Conservation (phyloP, 1,140 invertebrate species). For the Danaus plexippus region DNA sequence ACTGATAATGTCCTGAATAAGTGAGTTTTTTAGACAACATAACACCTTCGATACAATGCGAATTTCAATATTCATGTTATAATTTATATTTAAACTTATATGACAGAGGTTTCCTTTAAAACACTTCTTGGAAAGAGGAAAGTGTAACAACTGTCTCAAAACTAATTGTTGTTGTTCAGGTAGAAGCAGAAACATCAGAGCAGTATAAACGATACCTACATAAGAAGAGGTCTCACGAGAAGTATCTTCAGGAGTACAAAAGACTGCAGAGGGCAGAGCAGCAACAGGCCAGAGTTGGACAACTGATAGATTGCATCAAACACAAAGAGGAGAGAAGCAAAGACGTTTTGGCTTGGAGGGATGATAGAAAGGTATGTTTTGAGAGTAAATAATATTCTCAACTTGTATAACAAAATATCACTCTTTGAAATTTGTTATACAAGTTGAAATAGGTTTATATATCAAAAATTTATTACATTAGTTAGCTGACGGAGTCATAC, state of each 20-base stretch:
- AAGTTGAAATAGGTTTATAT: too few relatives aligned
- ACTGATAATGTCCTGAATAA: too few relatives aligned
- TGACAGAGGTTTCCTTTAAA: not conserved
- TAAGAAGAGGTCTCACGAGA: slow-evolving; percentile 41
- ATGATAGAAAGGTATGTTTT: slow-evolving; percentile 42
- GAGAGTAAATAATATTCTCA: too few relatives aligned
- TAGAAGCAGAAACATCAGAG: slow-evolving; percentile 41
- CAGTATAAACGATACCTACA: slow-evolving; percentile 49
- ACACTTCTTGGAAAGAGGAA: not conserved
- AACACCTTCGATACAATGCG: too few relatives aligned
- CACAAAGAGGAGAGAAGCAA: slow-evolving; percentile 44
- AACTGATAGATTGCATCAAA: slow-evolving; percentile 41
- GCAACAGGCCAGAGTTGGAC: slow-evolving; percentile 28
- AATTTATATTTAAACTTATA: not conserved
- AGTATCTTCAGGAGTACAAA: slow-evolving; percentile 29
- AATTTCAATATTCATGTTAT: too few relatives aligned
- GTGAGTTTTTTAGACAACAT: too few relatives aligned
- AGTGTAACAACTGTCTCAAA: not conserved
- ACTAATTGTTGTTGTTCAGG: slow-evolving; percentile 23
- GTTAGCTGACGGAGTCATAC: too few relatives aligned
- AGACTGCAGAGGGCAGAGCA: slow-evolving; percentile 31
- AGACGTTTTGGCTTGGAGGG: slow-evolving; percentile 31
- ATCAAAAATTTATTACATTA: too few relatives aligned
- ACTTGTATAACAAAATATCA: too few relatives aligned
- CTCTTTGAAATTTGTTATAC: too few relatives aligned